Evolutionary conservation across 1,140 invertebrate genomes (phyloP), one percentile per base, ranked within the genome.

Genomic region (Pseudomyrmex pallidus): DNA sequence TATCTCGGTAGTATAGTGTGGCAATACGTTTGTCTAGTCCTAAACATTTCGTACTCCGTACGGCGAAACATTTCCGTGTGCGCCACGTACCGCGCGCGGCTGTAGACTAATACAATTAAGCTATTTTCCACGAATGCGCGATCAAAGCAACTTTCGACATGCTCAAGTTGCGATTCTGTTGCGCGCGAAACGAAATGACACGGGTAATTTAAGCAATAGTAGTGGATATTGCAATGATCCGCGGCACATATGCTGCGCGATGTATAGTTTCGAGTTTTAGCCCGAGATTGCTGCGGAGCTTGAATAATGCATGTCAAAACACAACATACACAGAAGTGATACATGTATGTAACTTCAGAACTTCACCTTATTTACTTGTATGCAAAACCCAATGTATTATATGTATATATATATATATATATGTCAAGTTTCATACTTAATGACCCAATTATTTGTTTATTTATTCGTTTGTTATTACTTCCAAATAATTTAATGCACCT

Each of bases 81-180:
- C 5, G 20, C 17, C 57, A 20, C n/a, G n/a, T 25, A 25, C n/a
- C 46, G 48, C 22, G 48, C 22, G 44, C 44, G 13, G 17, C 12
- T 13, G 25, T 25, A 20, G 25, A 50, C 25, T 50, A 77, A 67
- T 67, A 68, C 67, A 77, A 77, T 62, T 46, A 68, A 77, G n/a
- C 74, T 56, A 52, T 77, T 77, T 68, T 63, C 13, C 63, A 74
- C 63, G 44, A 50, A 57, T 63, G 46, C 62, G 17, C 63, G 64
- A 46, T 77, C 54, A 77, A 68, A 67, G 48, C 63, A 77, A 77
- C 57, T 67, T 62, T 67, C n/a, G 74, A 56, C 63, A 67, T 22
- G 50, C 63, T 67, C 63, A 77, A 77, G 50, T 77, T 77, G 64
- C 52, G 35, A 77, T 56, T 76, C 74, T 17, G 17, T 59, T 61